Conservation (phyloP, 2,113 vertebrate genomes). For the Syngnathus floridae region DNA sequence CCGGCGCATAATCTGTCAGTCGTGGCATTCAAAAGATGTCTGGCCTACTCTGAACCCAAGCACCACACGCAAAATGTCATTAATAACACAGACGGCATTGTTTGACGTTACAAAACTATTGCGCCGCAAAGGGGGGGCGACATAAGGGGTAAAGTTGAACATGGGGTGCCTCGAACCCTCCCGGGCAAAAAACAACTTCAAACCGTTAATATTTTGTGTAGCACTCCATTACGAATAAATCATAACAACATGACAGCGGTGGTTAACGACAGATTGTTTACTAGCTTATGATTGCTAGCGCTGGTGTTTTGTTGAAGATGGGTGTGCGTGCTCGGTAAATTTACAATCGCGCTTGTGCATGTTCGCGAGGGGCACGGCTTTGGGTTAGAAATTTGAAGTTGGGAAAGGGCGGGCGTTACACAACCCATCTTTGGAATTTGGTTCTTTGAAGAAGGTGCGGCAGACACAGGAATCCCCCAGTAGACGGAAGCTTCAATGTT, state of each 20-base stretch:
- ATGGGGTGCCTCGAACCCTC: not conserved
- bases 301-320: no score
- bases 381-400: no score
- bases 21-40: constrained; percentile 44
- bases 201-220: no score
- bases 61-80: constrained; percentile 7
- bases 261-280: no score
- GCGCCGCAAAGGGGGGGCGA: not conserved
- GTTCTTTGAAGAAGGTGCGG: not conserved
- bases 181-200: not conserved
- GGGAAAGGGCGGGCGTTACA: not conserved
- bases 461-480: constrained; percentile 6
- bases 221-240: no score
- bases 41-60: constrained; percentile 30
- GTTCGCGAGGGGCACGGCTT: no score
- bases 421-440: constrained; percentile 10
- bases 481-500: constrained; percentile 8
- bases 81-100: constrained; percentile 18
- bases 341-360: no score
- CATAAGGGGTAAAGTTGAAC: not conserved
- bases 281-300: no score
- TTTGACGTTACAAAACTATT: constrained; percentile 5
- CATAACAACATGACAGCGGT: no score
- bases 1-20: constrained; percentile 35
- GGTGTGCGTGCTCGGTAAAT: no score